Percentiles rank a stretch among this genome's conserved stretches.
phyloP scores from a whole-genome alignment of 2,888 invertebrate species.

The Eristalinus sepulchralis region DNA sequence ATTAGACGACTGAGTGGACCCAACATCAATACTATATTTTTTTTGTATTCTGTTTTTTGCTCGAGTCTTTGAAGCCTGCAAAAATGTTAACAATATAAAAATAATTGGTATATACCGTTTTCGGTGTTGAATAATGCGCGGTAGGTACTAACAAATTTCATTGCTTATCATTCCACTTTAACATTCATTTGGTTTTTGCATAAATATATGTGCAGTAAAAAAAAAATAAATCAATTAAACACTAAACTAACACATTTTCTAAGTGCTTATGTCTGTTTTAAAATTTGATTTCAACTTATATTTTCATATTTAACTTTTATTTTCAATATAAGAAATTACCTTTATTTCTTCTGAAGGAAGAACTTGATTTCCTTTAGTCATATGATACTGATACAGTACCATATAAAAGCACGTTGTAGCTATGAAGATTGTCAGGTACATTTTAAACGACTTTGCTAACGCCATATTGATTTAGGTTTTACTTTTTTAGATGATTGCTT shows the following conservation, averaged over 20 bases:
- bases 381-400: constrained; percentile 85
- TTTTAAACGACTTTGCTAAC: constrained; percentile 84
- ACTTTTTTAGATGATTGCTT: neutral
- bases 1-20: constrained; percentile 51
- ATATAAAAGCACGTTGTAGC: constrained; percentile 84
- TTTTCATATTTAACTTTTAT: neutral
- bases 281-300: neutral
- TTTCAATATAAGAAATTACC: constrained; percentile 73
- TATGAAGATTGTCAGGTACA: constrained; percentile 85
- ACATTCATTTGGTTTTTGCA: neutral
- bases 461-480: constrained; percentile 75
- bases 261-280: neutral
- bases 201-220: neutral
- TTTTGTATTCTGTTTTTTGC: constrained; percentile 66
- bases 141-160: constrained; percentile 5
- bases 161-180: constrained; percentile 15
- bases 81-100: constrained; percentile 56
- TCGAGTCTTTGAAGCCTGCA: constrained; percentile 69
- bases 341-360: constrained; percentile 78
- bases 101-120: constrained; percentile 37
- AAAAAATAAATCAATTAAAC: constrained; percentile 23
- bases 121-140: constrained; percentile 2
- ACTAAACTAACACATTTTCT: neutral
- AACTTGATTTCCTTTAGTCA: constrained; percentile 82
- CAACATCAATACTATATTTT: constrained; percentile 64